These are phyloP conservation scores for Okapia johnstoni DNA, from an alignment of 2,113 vertebrate species.

Conservation along the genomic window DNA sequence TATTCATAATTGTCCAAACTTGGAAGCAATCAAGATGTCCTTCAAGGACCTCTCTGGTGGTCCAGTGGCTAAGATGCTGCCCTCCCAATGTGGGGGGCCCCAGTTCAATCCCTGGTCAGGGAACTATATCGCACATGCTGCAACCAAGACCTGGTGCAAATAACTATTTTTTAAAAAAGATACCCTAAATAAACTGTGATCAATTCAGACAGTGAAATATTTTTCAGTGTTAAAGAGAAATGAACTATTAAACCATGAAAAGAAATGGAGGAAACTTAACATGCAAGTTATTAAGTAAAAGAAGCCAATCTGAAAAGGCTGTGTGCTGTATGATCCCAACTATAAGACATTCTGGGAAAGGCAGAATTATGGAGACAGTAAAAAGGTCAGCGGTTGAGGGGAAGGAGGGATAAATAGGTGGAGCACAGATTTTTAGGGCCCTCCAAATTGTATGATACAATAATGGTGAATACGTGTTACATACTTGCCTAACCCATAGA, in stretches of 20 bases:
- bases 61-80: neutral
- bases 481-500: neutral
- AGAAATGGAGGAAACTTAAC: neutral
- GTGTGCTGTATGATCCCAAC: neutral
- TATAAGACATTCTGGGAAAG: neutral
- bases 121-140: neutral
- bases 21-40: neutral
- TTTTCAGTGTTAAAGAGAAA: neutral
- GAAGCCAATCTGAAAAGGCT: neutral
- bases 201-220: neutral
- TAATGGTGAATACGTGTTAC: neutral
- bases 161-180: neutral
- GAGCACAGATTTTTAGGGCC: neutral
- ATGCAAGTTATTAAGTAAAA: neutral
- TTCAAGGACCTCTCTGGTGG: neutral
- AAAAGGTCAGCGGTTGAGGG: neutral
- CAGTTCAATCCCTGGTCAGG: neutral
- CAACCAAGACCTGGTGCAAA: neutral
- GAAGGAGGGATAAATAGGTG: neutral
- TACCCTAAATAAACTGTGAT: neutral
- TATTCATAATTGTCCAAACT: neutral
- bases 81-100: accelerated
- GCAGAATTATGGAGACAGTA: neutral
- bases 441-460: neutral
- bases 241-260: neutral